A percentile compares a stretch with the other conserved stretches of the same genome.
phyloP scores from a whole-genome alignment of 2,797 vertebrate species.

The Silurus aristotelis region DNA sequence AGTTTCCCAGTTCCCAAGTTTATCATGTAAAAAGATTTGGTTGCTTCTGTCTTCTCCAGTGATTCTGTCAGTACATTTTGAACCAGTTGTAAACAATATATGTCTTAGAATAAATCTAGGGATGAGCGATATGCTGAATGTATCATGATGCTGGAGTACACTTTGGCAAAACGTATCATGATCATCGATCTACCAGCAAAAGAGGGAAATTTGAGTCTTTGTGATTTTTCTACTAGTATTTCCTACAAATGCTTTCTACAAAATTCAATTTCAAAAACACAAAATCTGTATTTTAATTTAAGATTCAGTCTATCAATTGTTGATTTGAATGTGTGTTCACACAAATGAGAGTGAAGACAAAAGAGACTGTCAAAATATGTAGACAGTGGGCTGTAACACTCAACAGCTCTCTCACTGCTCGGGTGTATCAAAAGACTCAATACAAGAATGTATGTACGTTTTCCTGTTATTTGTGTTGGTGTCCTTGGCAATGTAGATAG shows the following conservation, averaged over 20 bases:
- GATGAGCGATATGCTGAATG: too few relatives aligned
- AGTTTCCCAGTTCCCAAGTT: neutral
- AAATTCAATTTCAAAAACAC: too few relatives aligned
- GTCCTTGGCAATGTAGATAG: slow-evolving; percentile 9
- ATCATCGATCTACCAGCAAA: neutral
- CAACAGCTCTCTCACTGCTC: neutral
- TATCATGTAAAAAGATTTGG: neutral
- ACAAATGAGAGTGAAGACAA: neutral
- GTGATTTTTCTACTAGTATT: too few relatives aligned
- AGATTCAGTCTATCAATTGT: too few relatives aligned
- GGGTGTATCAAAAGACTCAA: neutral
- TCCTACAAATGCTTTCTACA: too few relatives aligned
- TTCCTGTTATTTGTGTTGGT: neutral
- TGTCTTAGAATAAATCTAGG: neutral
- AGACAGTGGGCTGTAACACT: neutral
- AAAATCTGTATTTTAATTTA: too few relatives aligned
- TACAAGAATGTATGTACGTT: neutral
- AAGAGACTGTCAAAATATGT: neutral
- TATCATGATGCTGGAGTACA: neutral
- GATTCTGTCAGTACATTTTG: neutral
- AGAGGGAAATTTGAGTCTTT: too few relatives aligned
- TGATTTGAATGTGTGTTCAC: too few relatives aligned
- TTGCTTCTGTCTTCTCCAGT: neutral
- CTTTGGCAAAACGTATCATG: neutral
- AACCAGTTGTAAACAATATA: neutral